Conservation (phyloP, 2,113 vertebrate species). For the Verasper variegatus region DNA sequence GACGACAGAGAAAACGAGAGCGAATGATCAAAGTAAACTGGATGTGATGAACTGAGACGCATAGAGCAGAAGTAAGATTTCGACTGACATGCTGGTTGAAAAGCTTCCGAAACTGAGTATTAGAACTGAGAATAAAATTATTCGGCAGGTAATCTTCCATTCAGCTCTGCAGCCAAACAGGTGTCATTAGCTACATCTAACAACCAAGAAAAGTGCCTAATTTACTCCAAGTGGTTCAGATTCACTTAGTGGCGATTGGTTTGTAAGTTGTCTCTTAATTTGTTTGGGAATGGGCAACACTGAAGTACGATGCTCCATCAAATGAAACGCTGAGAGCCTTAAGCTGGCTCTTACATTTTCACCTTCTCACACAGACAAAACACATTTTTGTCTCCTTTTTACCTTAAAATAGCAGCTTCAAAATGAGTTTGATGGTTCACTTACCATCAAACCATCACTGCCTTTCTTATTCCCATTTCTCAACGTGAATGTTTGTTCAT, state of each 20-base stretch:
- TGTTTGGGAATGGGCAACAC: neutral
- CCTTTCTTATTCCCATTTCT: no score
- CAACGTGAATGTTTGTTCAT: no score
- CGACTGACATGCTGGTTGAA: neutral
- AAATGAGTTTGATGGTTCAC: no score
- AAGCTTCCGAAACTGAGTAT: no score
- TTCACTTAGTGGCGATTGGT: neutral
- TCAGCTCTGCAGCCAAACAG: neutral
- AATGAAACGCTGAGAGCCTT: neutral
- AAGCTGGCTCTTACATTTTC: neutral
- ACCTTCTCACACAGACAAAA: neutral
- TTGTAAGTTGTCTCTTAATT: neutral
- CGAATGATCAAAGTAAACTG: neutral
- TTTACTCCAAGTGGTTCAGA: neutral
- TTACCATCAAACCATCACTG: no score
- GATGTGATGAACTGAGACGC: neutral
- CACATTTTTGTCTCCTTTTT: neutral
- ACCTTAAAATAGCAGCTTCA: neutral
- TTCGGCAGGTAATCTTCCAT: no score
- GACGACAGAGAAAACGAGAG: no score
- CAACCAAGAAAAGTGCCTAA: neutral
- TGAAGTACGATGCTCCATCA: neutral
- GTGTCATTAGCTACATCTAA: neutral
- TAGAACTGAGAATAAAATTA: no score
- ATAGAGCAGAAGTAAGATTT: neutral